phyloP scores from a whole-genome alignment of 2,113 vertebrate genomes.

The Istiophorus platypterus region DNA sequence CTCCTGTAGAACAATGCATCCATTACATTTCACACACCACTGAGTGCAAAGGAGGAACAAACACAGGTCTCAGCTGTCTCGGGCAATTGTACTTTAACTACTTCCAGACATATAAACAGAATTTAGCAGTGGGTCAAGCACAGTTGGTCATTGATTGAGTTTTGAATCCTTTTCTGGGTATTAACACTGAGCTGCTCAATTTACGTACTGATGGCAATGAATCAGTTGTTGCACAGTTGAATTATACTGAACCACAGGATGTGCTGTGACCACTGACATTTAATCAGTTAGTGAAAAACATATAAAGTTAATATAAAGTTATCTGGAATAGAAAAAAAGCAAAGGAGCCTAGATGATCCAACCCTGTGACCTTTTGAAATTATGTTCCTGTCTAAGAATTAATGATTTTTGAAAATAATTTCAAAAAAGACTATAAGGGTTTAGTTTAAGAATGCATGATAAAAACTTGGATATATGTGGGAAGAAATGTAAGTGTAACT shows the following conservation, averaged over 20 bases:
- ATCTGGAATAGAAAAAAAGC: too few relatives aligned
- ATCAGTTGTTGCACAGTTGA: not conserved
- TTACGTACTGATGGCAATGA: not conserved
- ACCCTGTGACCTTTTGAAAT: too few relatives aligned
- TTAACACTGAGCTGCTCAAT: not conserved
- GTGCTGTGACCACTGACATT: not conserved
- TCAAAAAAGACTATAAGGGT: not conserved
- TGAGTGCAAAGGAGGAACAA: slow-evolving; percentile 9
- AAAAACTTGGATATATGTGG: not conserved
- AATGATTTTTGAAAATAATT: not conserved
- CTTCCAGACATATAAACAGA: not conserved
- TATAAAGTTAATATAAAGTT: too few relatives aligned
- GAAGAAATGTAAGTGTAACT: not conserved
- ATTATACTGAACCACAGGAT: not conserved
- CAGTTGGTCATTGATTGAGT: not conserved
- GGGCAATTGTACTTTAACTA: not conserved
- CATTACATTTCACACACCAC: slow-evolving; percentile 23
- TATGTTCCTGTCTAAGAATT: too few relatives aligned
- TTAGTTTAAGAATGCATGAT: not conserved
- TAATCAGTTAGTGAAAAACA: not conserved
- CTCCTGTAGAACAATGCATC: slow-evolving; percentile 53
- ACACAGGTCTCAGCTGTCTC: not conserved
- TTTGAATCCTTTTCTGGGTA: not conserved
- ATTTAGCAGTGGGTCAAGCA: slow-evolving; percentile 6
- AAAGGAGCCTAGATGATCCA: too few relatives aligned